phyloP scores from a whole-genome alignment of 2,888 invertebrate genomes.

The Auanema freiburgensis region DNA sequence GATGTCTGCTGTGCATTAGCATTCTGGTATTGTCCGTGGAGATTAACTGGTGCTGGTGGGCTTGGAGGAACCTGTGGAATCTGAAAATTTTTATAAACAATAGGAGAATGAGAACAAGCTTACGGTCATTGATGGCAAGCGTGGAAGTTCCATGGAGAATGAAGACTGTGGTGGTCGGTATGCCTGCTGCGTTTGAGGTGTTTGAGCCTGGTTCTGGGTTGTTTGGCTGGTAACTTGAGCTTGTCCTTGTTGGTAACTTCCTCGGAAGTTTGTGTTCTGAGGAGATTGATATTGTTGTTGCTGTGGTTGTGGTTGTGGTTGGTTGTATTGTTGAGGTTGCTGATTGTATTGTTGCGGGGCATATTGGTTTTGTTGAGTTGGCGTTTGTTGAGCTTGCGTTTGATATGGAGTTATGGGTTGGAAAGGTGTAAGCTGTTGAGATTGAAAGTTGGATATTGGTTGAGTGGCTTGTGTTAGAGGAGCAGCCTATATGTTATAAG shows the following conservation, averaged over 20 bases:
- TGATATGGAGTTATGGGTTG: background rate
- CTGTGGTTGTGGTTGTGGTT: conserved; percentile 27
- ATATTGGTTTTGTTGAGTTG: conserved; percentile 5
- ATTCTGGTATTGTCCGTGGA: conserved; percentile 3
- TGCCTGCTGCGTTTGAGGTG: conserved; percentile 20
- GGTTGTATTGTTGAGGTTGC: conserved; percentile 19
- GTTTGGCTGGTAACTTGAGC: conserved; percentile 20
- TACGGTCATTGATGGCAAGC: too few species aligned
- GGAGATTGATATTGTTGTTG: conserved; percentile 11
- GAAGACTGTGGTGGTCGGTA: conserved; percentile 9
- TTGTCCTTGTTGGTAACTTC: conserved; percentile 10
- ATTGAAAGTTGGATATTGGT: conserved; percentile 2
- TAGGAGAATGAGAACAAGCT: background rate
- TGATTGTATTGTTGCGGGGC: conserved; percentile 12
- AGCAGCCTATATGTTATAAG: conserved; percentile 2
- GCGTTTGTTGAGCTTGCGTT: conserved; percentile 20
- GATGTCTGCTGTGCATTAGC: background rate
- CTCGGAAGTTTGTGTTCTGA: conserved; percentile 12
- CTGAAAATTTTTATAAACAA: background rate
- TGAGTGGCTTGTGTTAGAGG: conserved; percentile 13
- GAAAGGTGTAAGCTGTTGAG: background rate
- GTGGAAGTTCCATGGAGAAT: background rate
- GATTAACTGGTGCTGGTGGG: conserved; percentile 3
- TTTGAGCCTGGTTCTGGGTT: conserved; percentile 1
- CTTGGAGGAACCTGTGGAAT: conserved; percentile 6